phyloP scores from a whole-genome alignment of 1,140 invertebrate genomes.

The Ceratina calcarata region DNA sequence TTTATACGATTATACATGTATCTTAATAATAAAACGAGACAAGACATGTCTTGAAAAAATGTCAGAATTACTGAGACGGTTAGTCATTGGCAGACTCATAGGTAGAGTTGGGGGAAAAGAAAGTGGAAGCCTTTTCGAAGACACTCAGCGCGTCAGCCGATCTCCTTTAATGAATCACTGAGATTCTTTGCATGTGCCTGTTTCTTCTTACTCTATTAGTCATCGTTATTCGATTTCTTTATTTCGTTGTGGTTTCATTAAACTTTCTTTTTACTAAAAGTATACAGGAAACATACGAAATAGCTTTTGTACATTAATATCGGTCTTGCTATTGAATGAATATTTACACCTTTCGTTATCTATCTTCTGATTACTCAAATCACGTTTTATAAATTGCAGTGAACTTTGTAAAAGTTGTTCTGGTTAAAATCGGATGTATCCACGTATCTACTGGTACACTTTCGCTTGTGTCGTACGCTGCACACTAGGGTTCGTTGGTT shows the following conservation, averaged over 20 bases:
- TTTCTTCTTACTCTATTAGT: neutral
- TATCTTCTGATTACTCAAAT: no score
- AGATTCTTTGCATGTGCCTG: neutral
- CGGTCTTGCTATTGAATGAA: no score
- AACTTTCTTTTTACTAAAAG: no score
- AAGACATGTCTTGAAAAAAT: neutral
- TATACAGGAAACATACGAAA: neutral
- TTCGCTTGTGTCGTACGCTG: no score
- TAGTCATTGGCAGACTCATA: conserved; percentile 57
- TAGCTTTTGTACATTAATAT: neutral
- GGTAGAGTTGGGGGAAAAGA: conserved; percentile 41
- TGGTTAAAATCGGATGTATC: no score
- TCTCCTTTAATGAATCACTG: conserved; percentile 38
- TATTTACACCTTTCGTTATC: no score
- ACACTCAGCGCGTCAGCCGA: conserved; percentile 43
- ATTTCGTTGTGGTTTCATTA: no score
- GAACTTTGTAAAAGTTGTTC: no score
- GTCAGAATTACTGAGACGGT: conserved; percentile 45
- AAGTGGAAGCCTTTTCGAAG: conserved; percentile 49
- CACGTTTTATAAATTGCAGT: no score
- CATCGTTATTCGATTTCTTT: neutral
- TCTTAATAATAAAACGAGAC: no score
- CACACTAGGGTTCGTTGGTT: neutral
- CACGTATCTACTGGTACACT: neutral
- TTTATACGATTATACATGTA: no score